Percentiles rank a stretch among this genome's conserved stretches.
phyloP scores from a whole-genome alignment of 2,888 invertebrate genomes.

The Drosophila merina region DNA sequence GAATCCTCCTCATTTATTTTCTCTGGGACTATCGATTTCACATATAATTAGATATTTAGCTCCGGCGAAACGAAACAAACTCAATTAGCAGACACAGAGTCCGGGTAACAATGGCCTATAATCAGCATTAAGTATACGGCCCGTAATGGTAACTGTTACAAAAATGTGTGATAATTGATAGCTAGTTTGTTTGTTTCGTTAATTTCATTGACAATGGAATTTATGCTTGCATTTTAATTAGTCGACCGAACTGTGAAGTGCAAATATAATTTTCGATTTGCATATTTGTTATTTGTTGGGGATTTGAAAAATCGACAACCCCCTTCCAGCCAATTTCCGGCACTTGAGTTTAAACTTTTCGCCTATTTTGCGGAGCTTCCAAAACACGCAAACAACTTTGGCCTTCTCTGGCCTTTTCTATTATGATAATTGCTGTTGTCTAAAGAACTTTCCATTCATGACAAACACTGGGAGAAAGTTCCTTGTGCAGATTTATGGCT shows the following conservation, averaged over 20 bases:
- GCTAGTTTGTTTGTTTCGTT: neutral
- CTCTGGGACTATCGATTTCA: conserved; percentile 40
- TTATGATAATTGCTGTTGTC: conserved; percentile 58
- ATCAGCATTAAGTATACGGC: conserved; percentile 36
- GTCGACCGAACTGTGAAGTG: neutral
- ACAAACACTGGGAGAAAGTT: conserved; percentile 9
- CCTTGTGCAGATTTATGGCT: conserved; percentile 34
- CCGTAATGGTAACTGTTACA: neutral
- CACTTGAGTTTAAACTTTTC: conserved; percentile 25
- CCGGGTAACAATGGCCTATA: conserved; percentile 44
- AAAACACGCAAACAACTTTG: conserved; percentile 2
- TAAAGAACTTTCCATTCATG: conserved; percentile 29
- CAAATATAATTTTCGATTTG: conserved; percentile 14
- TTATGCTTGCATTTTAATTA: conserved; percentile 9
- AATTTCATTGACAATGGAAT: conserved; percentile 18
- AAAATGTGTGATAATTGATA: conserved; percentile 12
- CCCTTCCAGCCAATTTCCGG: neutral
- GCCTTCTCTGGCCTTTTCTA: conserved; percentile 24
- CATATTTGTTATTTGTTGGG: conserved; percentile 27
- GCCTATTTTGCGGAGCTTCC: conserved; percentile 36
- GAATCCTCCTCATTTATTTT: conserved; percentile 9
- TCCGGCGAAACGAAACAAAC: conserved; percentile 16
- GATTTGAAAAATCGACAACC: neutral
- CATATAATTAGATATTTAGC: conserved; percentile 52
- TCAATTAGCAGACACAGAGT: conserved; percentile 41